phyloP scores from a whole-genome alignment of 1,140 invertebrate species.

The Scaptomyza graminum region DNA sequence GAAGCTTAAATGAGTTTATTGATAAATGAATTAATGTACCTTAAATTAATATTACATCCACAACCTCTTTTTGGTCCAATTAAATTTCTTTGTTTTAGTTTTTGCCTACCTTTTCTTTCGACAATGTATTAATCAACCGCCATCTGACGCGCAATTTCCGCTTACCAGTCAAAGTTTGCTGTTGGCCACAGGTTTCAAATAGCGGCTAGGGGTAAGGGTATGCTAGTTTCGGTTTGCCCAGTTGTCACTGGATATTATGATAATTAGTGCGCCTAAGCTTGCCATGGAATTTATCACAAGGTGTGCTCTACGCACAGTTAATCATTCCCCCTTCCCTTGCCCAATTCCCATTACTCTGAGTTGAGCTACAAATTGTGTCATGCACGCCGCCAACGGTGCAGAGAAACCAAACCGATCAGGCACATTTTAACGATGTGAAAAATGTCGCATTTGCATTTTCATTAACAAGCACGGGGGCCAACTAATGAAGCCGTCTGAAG shows the following conservation, averaged over 20 bases:
- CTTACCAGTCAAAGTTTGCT: too few relatives aligned
- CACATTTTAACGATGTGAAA: constrained; percentile 49
- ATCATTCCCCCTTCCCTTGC: neutral
- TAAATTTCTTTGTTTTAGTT: too few relatives aligned
- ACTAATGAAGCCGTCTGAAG: constrained; percentile 59
- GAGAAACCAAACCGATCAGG: constrained; percentile 17
- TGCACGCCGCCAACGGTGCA: constrained; percentile 2
- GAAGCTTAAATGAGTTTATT: too few relatives aligned
- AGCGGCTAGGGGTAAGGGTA: neutral
- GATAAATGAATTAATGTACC: too few relatives aligned
- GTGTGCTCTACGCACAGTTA: constrained; percentile 9
- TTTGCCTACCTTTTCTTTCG: too few relatives aligned
- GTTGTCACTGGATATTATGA: constrained; percentile 19
- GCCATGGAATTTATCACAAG: neutral
- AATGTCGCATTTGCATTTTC: constrained; percentile 62
- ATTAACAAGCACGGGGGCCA: constrained; percentile 9
- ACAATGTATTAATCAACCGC: too few relatives aligned
- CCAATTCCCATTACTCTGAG: neutral
- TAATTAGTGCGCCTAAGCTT: constrained; percentile 17
- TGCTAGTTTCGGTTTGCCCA: neutral
- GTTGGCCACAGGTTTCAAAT: neutral
- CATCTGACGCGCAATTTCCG: too few relatives aligned
- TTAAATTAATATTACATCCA: too few relatives aligned
- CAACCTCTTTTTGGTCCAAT: too few relatives aligned
- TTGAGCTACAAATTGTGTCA: constrained; percentile 49